Percentiles rank a stretch among this genome's conserved stretches.
Conservation (phyloP, 2,113 vertebrate genomes). For the Poeciliopsis retropinna region DNA sequence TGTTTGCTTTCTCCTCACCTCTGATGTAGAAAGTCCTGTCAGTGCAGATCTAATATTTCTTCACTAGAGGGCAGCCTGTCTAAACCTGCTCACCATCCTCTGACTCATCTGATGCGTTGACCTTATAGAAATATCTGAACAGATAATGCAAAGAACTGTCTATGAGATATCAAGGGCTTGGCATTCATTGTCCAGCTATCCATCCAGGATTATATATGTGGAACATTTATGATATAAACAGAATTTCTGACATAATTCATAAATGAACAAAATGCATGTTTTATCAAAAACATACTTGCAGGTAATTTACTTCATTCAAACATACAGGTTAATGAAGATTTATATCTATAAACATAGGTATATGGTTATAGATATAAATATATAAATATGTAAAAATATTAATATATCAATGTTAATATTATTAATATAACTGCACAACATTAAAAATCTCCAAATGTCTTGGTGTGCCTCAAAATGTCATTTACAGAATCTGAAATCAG, state of each 20-base stretch:
- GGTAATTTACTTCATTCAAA: background rate
- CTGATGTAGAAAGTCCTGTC: slow-evolving; percentile 21
- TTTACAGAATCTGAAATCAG: background rate
- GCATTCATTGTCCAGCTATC: background rate
- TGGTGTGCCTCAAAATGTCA: background rate
- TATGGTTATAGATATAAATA: no score
- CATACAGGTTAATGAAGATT: background rate
- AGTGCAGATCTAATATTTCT: slow-evolving; percentile 21
- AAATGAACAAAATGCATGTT: background rate
- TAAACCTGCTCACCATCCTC: slow-evolving; percentile 1
- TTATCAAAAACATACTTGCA: background rate
- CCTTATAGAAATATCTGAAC: background rate
- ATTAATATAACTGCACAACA: background rate
- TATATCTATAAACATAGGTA: background rate
- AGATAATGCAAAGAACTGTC: background rate
- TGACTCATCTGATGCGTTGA: background rate
- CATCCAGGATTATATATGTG: background rate
- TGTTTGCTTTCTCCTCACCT: slow-evolving; percentile 26
- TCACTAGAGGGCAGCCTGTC: slow-evolving; percentile 66
- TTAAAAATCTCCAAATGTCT: background rate
- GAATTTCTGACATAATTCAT: no score
- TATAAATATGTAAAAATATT: background rate
- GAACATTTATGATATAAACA: background rate
- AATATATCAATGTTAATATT: no score
- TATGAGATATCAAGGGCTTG: background rate